Conservation (phyloP, 1,140 invertebrate species). For the Oryctes rhinoceros region DNA sequence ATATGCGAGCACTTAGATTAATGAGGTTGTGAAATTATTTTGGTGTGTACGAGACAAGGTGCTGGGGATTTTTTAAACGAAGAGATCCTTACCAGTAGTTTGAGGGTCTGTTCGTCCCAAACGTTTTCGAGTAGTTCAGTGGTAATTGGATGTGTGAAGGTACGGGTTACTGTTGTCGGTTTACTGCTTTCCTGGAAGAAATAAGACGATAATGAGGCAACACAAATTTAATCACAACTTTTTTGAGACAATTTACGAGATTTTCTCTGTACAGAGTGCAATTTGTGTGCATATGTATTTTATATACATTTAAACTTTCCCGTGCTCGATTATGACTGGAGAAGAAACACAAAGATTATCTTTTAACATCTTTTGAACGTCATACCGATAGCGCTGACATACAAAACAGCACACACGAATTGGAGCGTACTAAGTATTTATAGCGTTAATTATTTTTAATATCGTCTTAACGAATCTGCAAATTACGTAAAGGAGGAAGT, state of each 20-base stretch:
- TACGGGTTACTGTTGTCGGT: conserved; percentile 53
- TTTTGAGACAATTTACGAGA: too few relatives aligned
- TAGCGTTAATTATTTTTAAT: neutral
- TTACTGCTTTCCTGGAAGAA: conserved; percentile 54
- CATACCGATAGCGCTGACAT: neutral
- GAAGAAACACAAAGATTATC: neutral
- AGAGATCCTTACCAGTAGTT: conserved; percentile 69
- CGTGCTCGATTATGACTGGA: too few relatives aligned
- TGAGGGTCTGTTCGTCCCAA: conserved; percentile 76
- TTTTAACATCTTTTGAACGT: neutral
- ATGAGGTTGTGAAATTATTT: too few relatives aligned
- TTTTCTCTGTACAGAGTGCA: too few relatives aligned
- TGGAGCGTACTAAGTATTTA: conserved; percentile 7
- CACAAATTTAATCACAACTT: neutral
- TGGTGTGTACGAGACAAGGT: too few relatives aligned
- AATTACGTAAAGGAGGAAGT: too few relatives aligned
- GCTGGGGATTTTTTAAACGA: too few relatives aligned
- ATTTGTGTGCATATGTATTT: neutral
- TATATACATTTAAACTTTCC: neutral
- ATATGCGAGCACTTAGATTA: too few relatives aligned
- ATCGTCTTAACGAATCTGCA: neutral
- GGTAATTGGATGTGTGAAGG: conserved; percentile 57
- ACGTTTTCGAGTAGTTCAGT: conserved; percentile 72
- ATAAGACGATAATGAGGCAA: neutral
- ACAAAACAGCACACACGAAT: neutral